Conservation (phyloP, 2,797 vertebrate species). For the Gobio occitaniae region DNA sequence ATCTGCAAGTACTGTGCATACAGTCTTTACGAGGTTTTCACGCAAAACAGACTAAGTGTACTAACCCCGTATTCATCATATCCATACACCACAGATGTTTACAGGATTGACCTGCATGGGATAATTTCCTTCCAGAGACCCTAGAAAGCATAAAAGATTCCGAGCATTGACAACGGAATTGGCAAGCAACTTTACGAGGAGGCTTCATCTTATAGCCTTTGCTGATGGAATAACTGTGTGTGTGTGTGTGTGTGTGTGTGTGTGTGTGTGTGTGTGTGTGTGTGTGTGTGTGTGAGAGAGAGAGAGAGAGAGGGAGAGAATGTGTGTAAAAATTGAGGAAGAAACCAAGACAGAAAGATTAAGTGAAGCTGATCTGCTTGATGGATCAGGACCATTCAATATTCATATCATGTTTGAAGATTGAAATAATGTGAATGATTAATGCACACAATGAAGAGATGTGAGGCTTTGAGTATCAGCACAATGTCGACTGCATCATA, state of each 20-base stretch:
- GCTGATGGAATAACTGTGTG: conserved; percentile 14
- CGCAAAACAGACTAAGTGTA: background rate
- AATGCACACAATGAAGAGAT: conserved; percentile 45
- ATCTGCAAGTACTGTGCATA: conserved; percentile 18
- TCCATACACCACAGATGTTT: conserved; percentile 7
- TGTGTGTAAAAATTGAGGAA: conserved; percentile 8
- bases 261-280: background rate
- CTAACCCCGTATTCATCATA: background rate
- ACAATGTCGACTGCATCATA: conserved; percentile 37
- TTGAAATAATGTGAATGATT: conserved; percentile 52
- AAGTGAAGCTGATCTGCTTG: conserved; percentile 28
- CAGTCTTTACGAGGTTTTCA: conserved; percentile 1
- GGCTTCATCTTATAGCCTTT: conserved; percentile 15
- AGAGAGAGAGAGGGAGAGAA: background rate
- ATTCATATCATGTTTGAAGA: conserved; percentile 44
- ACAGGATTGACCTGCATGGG: conserved; percentile 20
- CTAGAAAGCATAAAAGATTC: conserved; percentile 41
- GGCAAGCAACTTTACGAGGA: conserved; percentile 29
- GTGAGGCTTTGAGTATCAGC: conserved; percentile 38
- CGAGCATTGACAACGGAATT: conserved; percentile 5
- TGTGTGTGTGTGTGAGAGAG: background rate
- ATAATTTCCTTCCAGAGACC: background rate
- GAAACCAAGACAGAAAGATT: conserved; percentile 39
- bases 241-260: background rate
- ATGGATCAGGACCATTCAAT: conserved; percentile 44